Evolutionary conservation across 2,888 invertebrate genomes (phyloP), one percentile per base, ranked within the genome.

Genomic region (Drosophila paucipuncta): DNA sequence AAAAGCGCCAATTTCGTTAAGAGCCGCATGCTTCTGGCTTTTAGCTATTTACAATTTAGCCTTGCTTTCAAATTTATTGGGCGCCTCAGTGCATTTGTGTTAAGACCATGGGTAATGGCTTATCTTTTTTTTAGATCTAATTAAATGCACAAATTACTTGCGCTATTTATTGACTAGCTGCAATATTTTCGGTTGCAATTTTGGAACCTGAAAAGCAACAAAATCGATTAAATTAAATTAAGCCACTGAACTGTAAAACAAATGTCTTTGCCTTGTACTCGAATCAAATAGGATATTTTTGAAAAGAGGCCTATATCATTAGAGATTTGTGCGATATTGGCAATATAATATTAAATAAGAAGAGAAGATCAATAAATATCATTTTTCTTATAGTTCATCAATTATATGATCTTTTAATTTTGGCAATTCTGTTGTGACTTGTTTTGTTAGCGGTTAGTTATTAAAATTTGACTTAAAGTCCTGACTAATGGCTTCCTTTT

Each of bases 91-190:
- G 84, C 78, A 89, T 69, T 78, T 66, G 71, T 64, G 66, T 68
- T 60, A 49, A 68, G 64, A 54, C 49, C 59, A 31, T 31, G n/a
- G 57, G 73, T 76, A 86, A 86, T 86, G 43, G 71, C 58, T 22
- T 5, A 11, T 53, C 54, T 67, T 71, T 76, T 61, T 71, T 54
- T 62, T 43, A 68, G 31, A 58, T 69, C 62, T 43, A 74, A 75
- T 83, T 85, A 88, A 80, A 85, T 82, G 68, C 77, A 53, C 83
- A 79, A 89, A 89, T 82, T 77, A 87, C 85, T 74, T 69, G 64
- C 67, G 73, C 69, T 78, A 78, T 89, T 89, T 82, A 84, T 86
- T 73, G 58, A 60, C 69, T 69, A 68, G 67, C 18, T 25, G 58
- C 54, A 50, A 61, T 54, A 73, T 81, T 78, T 75, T 71, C 33